Base-by-base conservation (phyloP, 2,797 vertebrate species). In the Denticeps clupeoides region DNA sequence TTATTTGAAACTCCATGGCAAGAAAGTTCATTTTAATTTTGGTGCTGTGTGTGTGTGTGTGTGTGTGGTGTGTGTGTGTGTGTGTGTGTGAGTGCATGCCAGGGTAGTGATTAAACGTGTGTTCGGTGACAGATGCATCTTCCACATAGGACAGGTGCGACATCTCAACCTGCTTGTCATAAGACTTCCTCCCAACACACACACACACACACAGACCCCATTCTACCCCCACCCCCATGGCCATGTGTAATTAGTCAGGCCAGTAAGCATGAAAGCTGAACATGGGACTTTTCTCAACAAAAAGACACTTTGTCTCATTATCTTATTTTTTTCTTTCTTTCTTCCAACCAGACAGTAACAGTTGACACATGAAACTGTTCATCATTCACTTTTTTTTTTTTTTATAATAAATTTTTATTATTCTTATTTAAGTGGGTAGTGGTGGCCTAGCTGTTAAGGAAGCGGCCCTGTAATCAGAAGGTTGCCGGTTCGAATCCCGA, bases 11-110 rank as follows among this genome's bases (percentile, higher is more conserved):
- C 62, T 79, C 72, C 66, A 84, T 88, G 88, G 87, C 78, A 87
- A 88, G 87, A 95, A 93, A 92, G 93, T 93, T 96, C 87, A 93
- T 92, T 91, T 92, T 93, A 90, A 92, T 96, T 93, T 91, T 87
- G 80, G 83, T 68, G 74, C 73, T 48, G 51, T 11, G 26, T 27
- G 10, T 11, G 13, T 31, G 4, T 31, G 12, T 7, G n/a, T 32
- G 31, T 12, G 28, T 27, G 4, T 31, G 31, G 15, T 47, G 37
- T 50, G 41, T 46, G 8, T 59, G 11, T 47, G 49, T 35, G 44
- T 40, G 19, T 40, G 43, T 24, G 48, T 48, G 51, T 50, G 41
- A 45, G 38, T 56, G 18, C 49, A 41, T 51, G 60, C 72, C 73
- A 64, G 69, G 80, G 67, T 73, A 74, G 75, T 85, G 83, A 87